Percentiles rank a stretch among this genome's conserved stretches.
Conservation (phyloP, 2,113 vertebrate genomes). For the Calypte anna region DNA sequence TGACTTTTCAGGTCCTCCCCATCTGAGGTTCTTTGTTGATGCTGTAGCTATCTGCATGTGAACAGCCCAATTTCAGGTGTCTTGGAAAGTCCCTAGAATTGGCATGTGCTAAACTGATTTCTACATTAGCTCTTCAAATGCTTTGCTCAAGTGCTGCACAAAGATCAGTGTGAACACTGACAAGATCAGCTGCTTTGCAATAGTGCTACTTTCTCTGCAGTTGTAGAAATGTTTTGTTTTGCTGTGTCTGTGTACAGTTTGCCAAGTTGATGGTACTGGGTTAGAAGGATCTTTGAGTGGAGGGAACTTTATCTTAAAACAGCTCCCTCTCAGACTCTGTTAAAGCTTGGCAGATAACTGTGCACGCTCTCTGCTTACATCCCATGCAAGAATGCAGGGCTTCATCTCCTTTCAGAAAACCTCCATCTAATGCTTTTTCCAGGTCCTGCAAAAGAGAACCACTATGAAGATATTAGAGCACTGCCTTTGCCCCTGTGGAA, state of each 20-base stretch:
- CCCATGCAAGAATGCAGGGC: not conserved
- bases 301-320: not conserved
- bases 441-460: slow-evolving; percentile 84
- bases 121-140: not conserved
- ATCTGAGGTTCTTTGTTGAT: not conserved
- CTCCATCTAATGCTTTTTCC: not conserved
- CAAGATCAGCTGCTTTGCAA: not conserved
- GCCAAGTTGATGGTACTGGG: not conserved
- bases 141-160: not conserved
- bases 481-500: slow-evolving; percentile 84
- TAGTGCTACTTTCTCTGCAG: not conserved
- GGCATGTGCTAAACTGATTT: not conserved
- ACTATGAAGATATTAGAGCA: slow-evolving; percentile 87
- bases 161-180: not conserved
- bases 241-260: not conserved
- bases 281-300: not conserved
- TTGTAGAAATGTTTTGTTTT: not conserved
- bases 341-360: not conserved
- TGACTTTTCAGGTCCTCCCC: not conserved
- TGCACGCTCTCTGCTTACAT: not conserved
- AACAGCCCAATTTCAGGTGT: not conserved
- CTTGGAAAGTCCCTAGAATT: not conserved
- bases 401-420: not conserved
- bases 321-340: not conserved
- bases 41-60: not conserved